Percentiles rank a stretch among this genome's conserved stretches.
Evolutionary conservation across 2,888 invertebrate genomes (phyloP).

Genomic region (Notodonta dromedarius): DNA sequence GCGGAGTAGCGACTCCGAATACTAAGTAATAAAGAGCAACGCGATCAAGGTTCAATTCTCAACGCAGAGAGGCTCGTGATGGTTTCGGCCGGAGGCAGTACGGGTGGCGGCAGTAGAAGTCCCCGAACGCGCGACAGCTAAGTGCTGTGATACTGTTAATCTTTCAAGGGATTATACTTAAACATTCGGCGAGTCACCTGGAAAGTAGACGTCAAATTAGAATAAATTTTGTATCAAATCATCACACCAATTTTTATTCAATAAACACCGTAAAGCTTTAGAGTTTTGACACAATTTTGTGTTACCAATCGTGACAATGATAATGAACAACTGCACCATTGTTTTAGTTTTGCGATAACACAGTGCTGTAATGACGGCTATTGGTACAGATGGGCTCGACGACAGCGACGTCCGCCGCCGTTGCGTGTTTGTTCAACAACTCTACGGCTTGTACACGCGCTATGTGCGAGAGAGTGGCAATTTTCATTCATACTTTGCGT

Average conservation of each 20-base stretch:
- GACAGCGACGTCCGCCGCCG: constrained; percentile 58
- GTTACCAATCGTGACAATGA: constrained; percentile 67
- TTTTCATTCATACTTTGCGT: constrained; percentile 24
- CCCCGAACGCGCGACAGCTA: constrained; percentile 66
- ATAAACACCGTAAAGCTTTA: constrained; percentile 51
- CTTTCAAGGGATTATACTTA: constrained; percentile 78
- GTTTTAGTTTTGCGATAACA: constrained; percentile 56
- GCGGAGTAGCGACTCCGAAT: constrained; percentile 7
- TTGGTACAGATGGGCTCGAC: constrained; percentile 61
- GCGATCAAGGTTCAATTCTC: background rate
- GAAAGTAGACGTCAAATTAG: constrained; percentile 83
- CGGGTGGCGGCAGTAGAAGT: constrained; percentile 52
- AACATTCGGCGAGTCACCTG: constrained; percentile 82
- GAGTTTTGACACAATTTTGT: constrained; percentile 74
- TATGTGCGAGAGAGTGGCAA: constrained; percentile 51
- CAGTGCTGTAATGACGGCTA: constrained; percentile 49
- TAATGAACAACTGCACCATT: constrained; percentile 48
- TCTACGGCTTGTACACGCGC: constrained; percentile 52
- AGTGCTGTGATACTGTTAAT: constrained; percentile 77
- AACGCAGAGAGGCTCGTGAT: constrained; percentile 31
- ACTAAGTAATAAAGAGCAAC: background rate
- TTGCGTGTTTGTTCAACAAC: constrained; percentile 52
- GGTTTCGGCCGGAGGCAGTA: constrained; percentile 48
- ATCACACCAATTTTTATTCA: constrained; percentile 72
- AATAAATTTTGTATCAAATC: constrained; percentile 80